Percentiles rank a stretch among this genome's conserved stretches.
Conservation (phyloP, 1,140 invertebrate genomes). For the Magallana ariakensis region DNA sequence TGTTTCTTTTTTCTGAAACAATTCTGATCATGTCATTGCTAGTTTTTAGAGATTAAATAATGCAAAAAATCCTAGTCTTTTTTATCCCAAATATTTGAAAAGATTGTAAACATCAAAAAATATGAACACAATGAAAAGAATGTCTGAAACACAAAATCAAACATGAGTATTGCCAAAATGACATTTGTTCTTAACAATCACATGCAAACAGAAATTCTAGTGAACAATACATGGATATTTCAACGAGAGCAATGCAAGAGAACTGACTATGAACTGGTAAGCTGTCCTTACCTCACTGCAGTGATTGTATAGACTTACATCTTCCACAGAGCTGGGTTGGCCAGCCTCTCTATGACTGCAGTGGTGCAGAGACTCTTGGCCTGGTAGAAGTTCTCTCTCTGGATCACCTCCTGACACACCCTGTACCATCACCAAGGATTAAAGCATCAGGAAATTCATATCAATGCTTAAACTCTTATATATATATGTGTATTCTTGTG, state of each 20-base stretch:
- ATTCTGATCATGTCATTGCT: background rate
- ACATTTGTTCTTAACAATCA: no score
- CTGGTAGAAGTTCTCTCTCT: slow-evolving; percentile 53
- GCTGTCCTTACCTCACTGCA: slow-evolving; percentile 14
- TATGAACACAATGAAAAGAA: no score
- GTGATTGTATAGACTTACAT: slow-evolving; percentile 62
- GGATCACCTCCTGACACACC: slow-evolving; percentile 51
- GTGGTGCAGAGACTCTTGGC: slow-evolving; percentile 61
- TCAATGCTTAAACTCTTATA: background rate
- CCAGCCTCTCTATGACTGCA: slow-evolving; percentile 54
- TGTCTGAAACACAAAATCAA: no score
- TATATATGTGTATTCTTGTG: background rate
- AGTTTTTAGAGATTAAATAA: no score
- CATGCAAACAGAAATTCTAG: no score
- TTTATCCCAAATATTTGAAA: no score
- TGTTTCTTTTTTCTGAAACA: background rate
- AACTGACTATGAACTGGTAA: background rate
- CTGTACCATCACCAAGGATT: slow-evolving; percentile 36
- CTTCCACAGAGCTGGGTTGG: slow-evolving; percentile 67
- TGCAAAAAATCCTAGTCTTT: no score
- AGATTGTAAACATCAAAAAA: no score
- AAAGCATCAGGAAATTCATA: background rate
- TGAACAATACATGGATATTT: no score
- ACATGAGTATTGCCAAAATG: no score
- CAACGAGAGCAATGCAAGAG: no score